A percentile compares a stretch with the other conserved stretches of the same genome.
phyloP scores from a whole-genome alignment of 2,797 vertebrate species.

The Danio tinwini region DNA sequence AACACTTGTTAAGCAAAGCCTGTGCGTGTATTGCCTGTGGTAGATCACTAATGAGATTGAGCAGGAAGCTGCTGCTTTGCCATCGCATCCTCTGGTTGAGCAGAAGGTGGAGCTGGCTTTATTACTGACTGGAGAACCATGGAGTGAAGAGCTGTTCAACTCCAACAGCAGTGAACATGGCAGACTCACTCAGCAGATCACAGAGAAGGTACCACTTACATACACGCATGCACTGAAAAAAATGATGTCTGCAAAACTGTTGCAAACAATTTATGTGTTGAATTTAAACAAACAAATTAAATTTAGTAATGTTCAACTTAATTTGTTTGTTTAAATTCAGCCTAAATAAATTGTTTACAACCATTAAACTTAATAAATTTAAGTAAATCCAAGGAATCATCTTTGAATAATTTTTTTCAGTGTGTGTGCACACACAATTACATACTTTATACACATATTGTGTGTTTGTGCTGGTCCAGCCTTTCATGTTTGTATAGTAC shows the following conservation, averaged over 20 bases:
- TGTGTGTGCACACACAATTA: not conserved
- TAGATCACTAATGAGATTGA: constrained; percentile 89
- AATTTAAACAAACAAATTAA: too few relatives aligned
- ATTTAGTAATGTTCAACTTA: too few relatives aligned
- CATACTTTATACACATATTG: not conserved
- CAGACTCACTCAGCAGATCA: constrained; percentile 79
- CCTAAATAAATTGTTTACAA: too few relatives aligned
- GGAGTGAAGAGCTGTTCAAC: constrained; percentile 79
- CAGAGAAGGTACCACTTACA: constrained; percentile 78
- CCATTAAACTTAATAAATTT: too few relatives aligned
- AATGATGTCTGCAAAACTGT: too few relatives aligned
- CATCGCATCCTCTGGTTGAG: constrained; percentile 70
- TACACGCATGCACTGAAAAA: constrained; percentile 39
- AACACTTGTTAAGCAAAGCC: not conserved
- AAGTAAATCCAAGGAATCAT: too few relatives aligned
- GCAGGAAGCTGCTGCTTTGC: constrained; percentile 69
- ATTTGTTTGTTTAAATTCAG: too few relatives aligned
- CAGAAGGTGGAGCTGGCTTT: constrained; percentile 88
- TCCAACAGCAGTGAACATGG: constrained; percentile 74
- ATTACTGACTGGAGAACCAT: constrained; percentile 80
- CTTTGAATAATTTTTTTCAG: too few relatives aligned
- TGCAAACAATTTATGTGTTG: too few relatives aligned
- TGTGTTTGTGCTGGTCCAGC: not conserved
- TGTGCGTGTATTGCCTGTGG: constrained; percentile 29
- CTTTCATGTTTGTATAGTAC: not conserved